phyloP scores from a whole-genome alignment of 2,888 invertebrate genomes.

The Nephrocerus scutellatus region DNA sequence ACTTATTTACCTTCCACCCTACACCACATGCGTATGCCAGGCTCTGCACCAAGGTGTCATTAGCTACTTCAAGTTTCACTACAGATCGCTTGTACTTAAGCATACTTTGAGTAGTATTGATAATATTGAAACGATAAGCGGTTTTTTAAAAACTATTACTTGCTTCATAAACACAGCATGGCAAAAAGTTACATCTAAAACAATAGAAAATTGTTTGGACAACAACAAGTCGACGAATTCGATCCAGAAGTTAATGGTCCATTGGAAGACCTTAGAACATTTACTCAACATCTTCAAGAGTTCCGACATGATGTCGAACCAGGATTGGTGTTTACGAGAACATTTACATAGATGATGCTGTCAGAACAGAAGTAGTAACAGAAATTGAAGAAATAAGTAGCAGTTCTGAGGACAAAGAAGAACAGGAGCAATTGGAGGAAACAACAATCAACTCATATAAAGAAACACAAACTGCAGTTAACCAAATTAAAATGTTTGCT shows the following conservation, averaged over 20 bases:
- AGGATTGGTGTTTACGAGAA: conserved; percentile 6
- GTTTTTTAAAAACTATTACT: no score
- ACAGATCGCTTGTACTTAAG: conserved; percentile 12
- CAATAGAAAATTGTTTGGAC: conserved; percentile 13
- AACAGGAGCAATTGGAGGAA: no score
- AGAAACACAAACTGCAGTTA: no score
- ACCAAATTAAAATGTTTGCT: no score
- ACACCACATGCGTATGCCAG: conserved; percentile 18
- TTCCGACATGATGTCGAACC: conserved; percentile 5
- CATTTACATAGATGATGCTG: conserved; percentile 5
- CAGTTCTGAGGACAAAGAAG: no score
- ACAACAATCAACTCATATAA: no score
- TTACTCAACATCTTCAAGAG: neutral
- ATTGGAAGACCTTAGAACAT: conserved; percentile 1
- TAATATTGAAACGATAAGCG: conserved; percentile 2
- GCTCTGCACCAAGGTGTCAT: conserved; percentile 19
- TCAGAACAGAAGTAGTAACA: no score
- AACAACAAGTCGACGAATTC: conserved; percentile 2
- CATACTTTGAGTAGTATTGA: conserved; percentile 11
- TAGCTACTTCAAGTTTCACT: conserved; percentile 14
- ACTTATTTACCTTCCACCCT: conserved; percentile 9
- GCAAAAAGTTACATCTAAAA: conserved; percentile 13
- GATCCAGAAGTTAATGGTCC: no score
- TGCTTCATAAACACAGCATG: conserved; percentile 12
- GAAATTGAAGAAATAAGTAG: no score